phyloP scores from a whole-genome alignment of 2,113 vertebrate species.

The Mola mola region DNA sequence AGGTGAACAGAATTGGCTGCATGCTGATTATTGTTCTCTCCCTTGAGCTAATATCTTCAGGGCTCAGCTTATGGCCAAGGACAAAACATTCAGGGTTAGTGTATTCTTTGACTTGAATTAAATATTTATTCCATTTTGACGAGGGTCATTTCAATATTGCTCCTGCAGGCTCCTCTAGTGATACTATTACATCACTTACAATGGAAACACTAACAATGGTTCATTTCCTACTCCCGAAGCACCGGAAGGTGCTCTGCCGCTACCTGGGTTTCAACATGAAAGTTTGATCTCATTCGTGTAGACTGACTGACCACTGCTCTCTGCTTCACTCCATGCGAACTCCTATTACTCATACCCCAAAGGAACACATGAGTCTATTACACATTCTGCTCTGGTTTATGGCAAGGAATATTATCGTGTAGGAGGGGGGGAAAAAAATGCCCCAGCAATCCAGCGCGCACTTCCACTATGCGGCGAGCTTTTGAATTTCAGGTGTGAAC shows the following conservation, averaged over 20 bases:
- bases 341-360: slow-evolving; percentile 28
- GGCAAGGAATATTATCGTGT: slow-evolving; percentile 31
- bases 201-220: slow-evolving; percentile 61
- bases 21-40: slow-evolving; percentile 50
- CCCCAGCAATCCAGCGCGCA: slow-evolving; percentile 2
- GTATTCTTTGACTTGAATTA: slow-evolving; percentile 63
- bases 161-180: slow-evolving; percentile 44
- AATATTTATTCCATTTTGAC: slow-evolving; percentile 76
- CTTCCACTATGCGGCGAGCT: slow-evolving; percentile 7
- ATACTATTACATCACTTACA: slow-evolving; percentile 54
- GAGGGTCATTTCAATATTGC: slow-evolving; percentile 68
- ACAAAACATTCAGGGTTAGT: slow-evolving; percentile 46
- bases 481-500: slow-evolving; percentile 52
- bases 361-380: slow-evolving; percentile 25
- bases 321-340: slow-evolving; percentile 15
- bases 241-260: slow-evolving; percentile 33
- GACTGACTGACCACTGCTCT: slow-evolving; percentile 36
- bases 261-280: slow-evolving; percentile 55
- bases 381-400: slow-evolving; percentile 23
- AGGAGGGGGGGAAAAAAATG: slow-evolving; percentile 5
- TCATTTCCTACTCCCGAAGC: slow-evolving; percentile 52
- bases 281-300: slow-evolving; percentile 37
- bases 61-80: slow-evolving; percentile 56
- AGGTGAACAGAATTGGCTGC: slow-evolving; percentile 49
- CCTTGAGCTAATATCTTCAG: slow-evolving; percentile 58